phyloP scores from a whole-genome alignment of 1,140 invertebrate species.

The Bombus polaris region DNA sequence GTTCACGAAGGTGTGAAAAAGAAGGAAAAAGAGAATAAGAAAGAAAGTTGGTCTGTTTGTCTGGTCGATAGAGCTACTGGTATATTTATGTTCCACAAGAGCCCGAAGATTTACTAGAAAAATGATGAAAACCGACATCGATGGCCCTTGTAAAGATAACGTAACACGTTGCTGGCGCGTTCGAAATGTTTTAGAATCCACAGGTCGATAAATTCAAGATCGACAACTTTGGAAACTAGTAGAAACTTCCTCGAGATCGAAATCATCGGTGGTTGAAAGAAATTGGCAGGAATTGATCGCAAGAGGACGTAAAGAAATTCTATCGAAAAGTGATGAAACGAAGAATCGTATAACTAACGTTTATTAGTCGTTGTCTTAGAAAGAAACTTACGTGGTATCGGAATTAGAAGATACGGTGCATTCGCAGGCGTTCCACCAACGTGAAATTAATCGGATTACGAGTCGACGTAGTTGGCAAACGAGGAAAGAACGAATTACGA shows the following conservation, averaged over 20 bases:
- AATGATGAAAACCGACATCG: slow-evolving; percentile 2
- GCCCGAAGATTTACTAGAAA: background rate
- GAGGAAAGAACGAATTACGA: background rate
- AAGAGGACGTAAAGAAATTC: background rate
- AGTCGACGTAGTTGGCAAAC: background rate
- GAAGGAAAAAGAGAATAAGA: background rate
- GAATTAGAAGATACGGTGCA: background rate
- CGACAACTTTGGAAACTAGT: slow-evolving; percentile 3
- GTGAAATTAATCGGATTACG: background rate
- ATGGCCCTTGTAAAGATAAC: background rate
- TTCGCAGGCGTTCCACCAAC: background rate
- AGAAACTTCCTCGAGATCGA: background rate
- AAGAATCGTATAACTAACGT: background rate
- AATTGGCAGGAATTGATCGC: background rate
- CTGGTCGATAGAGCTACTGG: background rate
- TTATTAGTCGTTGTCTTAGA: background rate
- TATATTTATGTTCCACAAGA: background rate
- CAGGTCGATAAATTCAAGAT: slow-evolving; percentile 22
- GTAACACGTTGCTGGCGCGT: background rate
- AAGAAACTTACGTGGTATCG: background rate
- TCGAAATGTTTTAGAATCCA: background rate
- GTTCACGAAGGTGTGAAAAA: background rate
- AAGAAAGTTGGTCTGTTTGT: background rate
- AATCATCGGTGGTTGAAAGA: background rate
- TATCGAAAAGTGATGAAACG: background rate